Conservation (phyloP, 2,888 invertebrate genomes). For the Limnephilus auricula region DNA sequence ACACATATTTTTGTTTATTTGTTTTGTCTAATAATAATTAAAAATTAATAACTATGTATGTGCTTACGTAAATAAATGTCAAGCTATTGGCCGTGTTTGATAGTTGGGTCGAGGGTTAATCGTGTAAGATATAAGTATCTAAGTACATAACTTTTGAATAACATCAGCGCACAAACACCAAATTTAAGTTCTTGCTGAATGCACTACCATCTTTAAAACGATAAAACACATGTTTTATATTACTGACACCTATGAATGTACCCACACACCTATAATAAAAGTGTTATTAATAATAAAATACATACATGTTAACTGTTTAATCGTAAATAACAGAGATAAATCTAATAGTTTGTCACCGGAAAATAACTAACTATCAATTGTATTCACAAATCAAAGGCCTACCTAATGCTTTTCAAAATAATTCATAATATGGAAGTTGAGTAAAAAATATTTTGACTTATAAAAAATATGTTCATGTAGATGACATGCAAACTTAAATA, state of each 20-base stretch:
- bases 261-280: background rate
- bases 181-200: background rate
- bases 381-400: background rate
- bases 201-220: background rate
- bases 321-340: background rate
- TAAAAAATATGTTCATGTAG: too few species aligned
- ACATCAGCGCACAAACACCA: background rate
- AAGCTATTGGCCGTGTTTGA: background rate
- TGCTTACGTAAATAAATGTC: background rate
- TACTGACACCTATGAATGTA: background rate
- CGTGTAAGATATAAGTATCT: background rate
- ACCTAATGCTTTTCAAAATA: too few species aligned
- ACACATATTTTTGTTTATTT: too few species aligned
- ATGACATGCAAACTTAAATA: too few species aligned
- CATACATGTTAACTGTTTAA: background rate
- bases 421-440: too few species aligned
- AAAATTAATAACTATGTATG: too few species aligned
- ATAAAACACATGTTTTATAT: background rate
- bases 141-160: background rate
- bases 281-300: too few species aligned
- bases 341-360: background rate
- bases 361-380: background rate
- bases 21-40: too few species aligned
- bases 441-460: too few species aligned
- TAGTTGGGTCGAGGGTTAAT: background rate